Conservation (phyloP, 2,888 invertebrate genomes). For the Drosophila bunnanda region DNA sequence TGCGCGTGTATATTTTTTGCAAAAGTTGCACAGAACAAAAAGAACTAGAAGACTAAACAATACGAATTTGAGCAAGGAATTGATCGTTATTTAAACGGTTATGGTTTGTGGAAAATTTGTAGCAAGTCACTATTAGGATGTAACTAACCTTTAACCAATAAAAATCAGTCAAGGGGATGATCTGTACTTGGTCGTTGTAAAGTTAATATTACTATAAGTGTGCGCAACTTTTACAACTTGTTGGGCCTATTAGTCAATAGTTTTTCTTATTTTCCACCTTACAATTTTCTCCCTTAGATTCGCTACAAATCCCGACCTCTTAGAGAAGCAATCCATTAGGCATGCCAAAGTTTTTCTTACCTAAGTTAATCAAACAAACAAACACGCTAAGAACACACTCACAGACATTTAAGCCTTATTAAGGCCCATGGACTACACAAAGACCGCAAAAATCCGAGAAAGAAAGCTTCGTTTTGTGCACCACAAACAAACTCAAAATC, state of each 20-base stretch:
- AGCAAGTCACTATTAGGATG: neutral
- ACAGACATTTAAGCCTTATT: conserved; percentile 2
- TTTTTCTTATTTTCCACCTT: neutral
- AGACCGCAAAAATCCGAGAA: conserved; percentile 12
- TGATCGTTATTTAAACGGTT: neutral
- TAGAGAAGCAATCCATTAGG: neutral
- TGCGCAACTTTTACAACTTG: neutral
- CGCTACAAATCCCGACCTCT: neutral
- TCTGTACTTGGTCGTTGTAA: too few species aligned
- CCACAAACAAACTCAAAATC: conserved; percentile 15
- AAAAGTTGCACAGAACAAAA: neutral
- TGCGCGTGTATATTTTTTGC: neutral
- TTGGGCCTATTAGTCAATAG: too few species aligned
- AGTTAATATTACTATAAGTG: neutral
- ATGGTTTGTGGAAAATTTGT: neutral
- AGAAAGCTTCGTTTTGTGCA: conserved; percentile 7
- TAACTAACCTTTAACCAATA: neutral
- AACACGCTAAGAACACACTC: conserved; percentile 8
- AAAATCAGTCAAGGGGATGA: too few species aligned
- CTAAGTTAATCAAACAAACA: conserved; percentile 19
- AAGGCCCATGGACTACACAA: neutral
- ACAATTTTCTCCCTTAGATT: neutral
- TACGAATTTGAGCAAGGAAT: neutral
- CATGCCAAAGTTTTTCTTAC: conserved; percentile 5
- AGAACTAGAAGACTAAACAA: conserved; percentile 19